These are phyloP conservation scores for Phortica magna DNA, from an alignment of 2,888 invertebrate species.

Conservation along the genomic window DNA sequence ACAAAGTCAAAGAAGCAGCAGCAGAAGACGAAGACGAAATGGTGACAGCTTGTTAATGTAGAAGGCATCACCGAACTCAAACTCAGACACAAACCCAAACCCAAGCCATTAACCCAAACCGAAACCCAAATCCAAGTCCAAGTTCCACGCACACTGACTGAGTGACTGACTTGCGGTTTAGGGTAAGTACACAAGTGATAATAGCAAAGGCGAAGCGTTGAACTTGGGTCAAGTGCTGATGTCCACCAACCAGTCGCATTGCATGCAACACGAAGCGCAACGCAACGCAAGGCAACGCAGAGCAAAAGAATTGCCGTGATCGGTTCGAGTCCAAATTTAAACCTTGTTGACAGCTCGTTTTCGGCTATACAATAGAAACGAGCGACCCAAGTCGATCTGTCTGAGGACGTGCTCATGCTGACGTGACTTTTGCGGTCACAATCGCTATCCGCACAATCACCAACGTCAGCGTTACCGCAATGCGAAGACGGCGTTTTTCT, in stretches of 20 bases:
- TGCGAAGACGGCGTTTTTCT: slow-evolving; percentile 1
- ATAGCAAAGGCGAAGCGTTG: not conserved
- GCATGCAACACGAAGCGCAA: slow-evolving; percentile 28
- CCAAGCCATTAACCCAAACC: slow-evolving; percentile 31
- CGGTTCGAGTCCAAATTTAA: slow-evolving; percentile 59
- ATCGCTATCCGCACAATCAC: not conserved
- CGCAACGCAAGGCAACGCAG: too few species aligned
- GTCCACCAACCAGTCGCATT: slow-evolving; percentile 1
- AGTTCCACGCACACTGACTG: not conserved
- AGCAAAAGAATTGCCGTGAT: slow-evolving; percentile 29
- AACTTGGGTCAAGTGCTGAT: slow-evolving; percentile 8
- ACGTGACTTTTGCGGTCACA: slow-evolving; percentile 25
- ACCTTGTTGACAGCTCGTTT: slow-evolving; percentile 70
- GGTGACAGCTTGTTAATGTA: slow-evolving; percentile 76
- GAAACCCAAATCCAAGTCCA: not conserved
- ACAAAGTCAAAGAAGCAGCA: slow-evolving; percentile 3
- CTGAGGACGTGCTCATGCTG: not conserved
- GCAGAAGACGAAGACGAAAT: slow-evolving; percentile 47
- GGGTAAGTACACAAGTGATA: not conserved
- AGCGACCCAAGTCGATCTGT: not conserved
- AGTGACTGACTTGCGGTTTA: slow-evolving; percentile 6
- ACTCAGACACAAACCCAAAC: slow-evolving; percentile 24
- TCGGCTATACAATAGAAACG: not conserved
- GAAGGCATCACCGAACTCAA: slow-evolving; percentile 54
- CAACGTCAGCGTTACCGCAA: slow-evolving; percentile 1